phyloP scores from a whole-genome alignment of 2,113 vertebrate species.

The Leiothrix lutea region DNA sequence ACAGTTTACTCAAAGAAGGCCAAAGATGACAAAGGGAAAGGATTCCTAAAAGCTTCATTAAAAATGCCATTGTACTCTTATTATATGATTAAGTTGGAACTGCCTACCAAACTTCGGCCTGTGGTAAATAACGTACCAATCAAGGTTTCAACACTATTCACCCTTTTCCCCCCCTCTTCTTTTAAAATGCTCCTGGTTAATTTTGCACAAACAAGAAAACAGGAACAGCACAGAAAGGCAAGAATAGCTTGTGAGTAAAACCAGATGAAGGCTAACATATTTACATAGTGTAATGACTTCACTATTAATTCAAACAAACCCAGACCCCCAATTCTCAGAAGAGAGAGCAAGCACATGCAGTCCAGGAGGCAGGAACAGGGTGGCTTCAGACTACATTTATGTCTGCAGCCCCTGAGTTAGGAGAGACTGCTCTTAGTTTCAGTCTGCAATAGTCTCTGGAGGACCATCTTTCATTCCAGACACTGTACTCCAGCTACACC shows the following conservation, averaged over 20 bases:
- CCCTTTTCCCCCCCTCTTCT: not conserved
- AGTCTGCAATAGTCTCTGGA: not conserved
- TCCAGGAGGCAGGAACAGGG: slow-evolving; percentile 44
- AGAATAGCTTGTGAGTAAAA: slow-evolving; percentile 62
- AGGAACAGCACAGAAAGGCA: slow-evolving; percentile 39
- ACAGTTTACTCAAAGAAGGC: not conserved
- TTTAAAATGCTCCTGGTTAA: slow-evolving; percentile 27
- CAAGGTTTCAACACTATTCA: slow-evolving; percentile 51
- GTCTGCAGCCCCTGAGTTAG: not conserved
- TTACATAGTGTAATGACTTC: slow-evolving; percentile 54
- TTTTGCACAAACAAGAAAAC: slow-evolving; percentile 55
- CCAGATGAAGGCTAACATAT: slow-evolving; percentile 50
- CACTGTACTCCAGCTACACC: not conserved
- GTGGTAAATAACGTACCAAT: slow-evolving; percentile 6
- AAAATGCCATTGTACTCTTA: not conserved
- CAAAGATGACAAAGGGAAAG: slow-evolving; percentile 19
- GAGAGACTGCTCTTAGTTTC: not conserved
- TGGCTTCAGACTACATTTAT: slow-evolving; percentile 21
- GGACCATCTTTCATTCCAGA: slow-evolving; percentile 26
- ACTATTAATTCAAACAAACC: slow-evolving; percentile 59
- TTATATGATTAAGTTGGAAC: not conserved
- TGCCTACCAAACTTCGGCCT: not conserved
- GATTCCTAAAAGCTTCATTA: not conserved
- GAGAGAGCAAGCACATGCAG: not conserved
- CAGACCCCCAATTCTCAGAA: slow-evolving; percentile 38